phyloP scores from a whole-genome alignment of 35 echinoderm and acorn worm genomes.

The Anneissia japonica region DNA sequence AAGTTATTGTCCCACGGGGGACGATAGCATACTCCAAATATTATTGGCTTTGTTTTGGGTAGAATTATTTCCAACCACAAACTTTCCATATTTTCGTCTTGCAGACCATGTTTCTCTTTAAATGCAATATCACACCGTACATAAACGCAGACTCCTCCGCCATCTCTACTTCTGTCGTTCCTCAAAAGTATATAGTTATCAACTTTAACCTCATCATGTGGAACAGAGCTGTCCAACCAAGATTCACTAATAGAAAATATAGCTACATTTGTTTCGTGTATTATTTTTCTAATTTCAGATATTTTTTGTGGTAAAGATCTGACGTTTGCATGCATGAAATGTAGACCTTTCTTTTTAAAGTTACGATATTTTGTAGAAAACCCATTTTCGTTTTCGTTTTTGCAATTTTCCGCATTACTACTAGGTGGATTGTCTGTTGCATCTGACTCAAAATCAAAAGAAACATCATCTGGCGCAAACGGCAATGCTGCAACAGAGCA shows the following conservation, averaged over 20 bases:
- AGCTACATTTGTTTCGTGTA: not conserved
- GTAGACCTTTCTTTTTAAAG: not conserved
- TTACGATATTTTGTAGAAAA: no score
- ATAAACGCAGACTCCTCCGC: slow-evolving; percentile 9
- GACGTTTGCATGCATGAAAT: not conserved
- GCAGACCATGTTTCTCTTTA: not conserved
- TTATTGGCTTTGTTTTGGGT: not conserved
- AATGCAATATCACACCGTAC: not conserved
- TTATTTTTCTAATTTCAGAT: not conserved
- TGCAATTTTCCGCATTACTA: no score
- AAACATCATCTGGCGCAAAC: no score
- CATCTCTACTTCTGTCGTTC: not conserved
- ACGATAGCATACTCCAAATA: not conserved
- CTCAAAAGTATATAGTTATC: not conserved
- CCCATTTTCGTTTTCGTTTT: no score
- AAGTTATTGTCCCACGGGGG: not conserved
- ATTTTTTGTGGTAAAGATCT: not conserved
- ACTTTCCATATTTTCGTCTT: not conserved
- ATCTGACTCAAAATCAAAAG: no score
- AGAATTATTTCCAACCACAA: not conserved
- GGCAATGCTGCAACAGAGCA: no score
- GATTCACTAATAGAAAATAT: not conserved
- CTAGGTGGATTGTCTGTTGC: no score
- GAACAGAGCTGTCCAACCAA: not conserved
- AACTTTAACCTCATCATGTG: not conserved